Percentiles rank a stretch among this genome's conserved stretches.
Evolutionary conservation across 2,113 vertebrate genomes (phyloP).

Genomic region (Mungos mungo): DNA sequence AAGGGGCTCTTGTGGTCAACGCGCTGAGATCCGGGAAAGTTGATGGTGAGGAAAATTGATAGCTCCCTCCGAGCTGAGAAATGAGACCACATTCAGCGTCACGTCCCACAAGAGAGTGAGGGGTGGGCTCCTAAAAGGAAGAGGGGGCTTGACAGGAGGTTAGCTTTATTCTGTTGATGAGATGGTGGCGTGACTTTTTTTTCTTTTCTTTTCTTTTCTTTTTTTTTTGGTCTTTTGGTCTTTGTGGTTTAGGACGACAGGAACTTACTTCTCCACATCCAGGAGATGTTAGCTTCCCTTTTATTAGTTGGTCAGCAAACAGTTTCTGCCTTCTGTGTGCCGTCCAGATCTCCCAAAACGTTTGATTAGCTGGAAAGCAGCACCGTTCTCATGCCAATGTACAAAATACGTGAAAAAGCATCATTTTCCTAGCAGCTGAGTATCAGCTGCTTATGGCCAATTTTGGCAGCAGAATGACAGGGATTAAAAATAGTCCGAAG

Average conservation of each 20-base stretch:
- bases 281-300: slow-evolving; percentile 21
- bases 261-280: slow-evolving; percentile 10
- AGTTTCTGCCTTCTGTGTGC: slow-evolving; percentile 32
- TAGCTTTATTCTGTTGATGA: background rate
- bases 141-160: background rate
- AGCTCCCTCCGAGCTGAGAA: background rate
- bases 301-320: background rate
- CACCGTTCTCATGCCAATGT: slow-evolving; percentile 10
- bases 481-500: slow-evolving; percentile 46
- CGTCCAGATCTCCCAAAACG: background rate
- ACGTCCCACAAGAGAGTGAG: background rate
- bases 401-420: slow-evolving; percentile 68
- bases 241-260: slow-evolving; percentile 44
- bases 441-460: slow-evolving; percentile 17
- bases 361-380: slow-evolving; percentile 42
- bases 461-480: slow-evolving; percentile 44
- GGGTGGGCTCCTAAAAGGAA: too few species aligned
- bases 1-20: background rate
- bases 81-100: background rate
- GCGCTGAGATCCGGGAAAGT: background rate
- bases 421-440: slow-evolving; percentile 59
- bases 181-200: background rate
- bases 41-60: background rate
- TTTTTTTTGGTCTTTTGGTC: background rate
- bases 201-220: background rate